These are phyloP conservation scores for Drepana falcataria DNA, from an alignment of 2,888 invertebrate species.

Conservation along the genomic window DNA sequence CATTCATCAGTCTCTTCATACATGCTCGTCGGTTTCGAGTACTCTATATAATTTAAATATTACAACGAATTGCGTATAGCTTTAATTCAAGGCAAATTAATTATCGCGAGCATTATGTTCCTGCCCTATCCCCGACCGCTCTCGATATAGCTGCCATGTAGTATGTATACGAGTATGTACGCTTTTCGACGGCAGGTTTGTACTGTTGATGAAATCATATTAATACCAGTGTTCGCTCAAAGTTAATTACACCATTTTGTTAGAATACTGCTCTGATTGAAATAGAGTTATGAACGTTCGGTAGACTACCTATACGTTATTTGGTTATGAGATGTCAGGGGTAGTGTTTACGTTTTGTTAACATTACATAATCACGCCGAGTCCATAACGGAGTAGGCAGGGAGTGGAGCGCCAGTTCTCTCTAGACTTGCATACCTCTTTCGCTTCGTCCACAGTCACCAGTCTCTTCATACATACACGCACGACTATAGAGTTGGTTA, in stretches of 20 bases:
- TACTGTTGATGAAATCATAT: neutral
- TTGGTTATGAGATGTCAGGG: neutral
- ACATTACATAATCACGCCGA: too few species aligned
- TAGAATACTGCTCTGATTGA: neutral
- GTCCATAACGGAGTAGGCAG: too few species aligned
- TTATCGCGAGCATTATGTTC: neutral
- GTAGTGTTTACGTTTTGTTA: too few species aligned
- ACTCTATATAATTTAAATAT: too few species aligned
- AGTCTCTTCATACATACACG: too few species aligned
- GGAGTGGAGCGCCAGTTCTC: too few species aligned
- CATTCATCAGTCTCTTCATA: too few species aligned
- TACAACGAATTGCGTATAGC: neutral
- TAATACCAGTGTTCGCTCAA: neutral
- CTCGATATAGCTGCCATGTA: too few species aligned
- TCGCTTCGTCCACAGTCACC: too few species aligned
- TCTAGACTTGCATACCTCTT: too few species aligned
- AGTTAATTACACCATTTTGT: neutral
- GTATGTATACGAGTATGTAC: neutral
- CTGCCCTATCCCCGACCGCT: neutral
- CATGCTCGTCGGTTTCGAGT: too few species aligned
- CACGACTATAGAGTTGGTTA: too few species aligned
- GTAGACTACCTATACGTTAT: neutral
- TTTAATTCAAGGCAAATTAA: neutral
- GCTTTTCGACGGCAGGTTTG: neutral
- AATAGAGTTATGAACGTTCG: neutral